Evolutionary conservation across 2,113 vertebrate genomes (phyloP).

Genomic region (Pionites leucogaster): DNA sequence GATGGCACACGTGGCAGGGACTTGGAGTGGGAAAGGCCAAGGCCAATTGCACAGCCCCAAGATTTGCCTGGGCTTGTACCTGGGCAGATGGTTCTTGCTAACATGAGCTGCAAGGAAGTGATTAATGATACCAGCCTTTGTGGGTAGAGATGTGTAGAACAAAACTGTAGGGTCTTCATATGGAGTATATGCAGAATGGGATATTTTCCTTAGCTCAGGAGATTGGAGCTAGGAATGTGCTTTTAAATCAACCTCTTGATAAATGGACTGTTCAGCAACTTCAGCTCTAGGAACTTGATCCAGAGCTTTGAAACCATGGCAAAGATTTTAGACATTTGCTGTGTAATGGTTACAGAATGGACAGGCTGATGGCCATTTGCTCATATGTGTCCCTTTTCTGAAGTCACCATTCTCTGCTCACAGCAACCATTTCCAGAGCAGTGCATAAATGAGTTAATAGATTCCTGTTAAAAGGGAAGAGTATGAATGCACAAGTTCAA

Average conservation of each 20-base stretch:
- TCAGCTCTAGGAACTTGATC: background rate
- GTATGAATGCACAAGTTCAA: background rate
- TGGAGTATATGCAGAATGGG: background rate
- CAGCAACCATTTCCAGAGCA: background rate
- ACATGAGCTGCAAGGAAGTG: background rate
- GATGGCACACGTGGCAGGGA: background rate
- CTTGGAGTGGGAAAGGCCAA: background rate
- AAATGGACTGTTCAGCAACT: background rate
- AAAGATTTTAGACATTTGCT: background rate
- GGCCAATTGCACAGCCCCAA: background rate
- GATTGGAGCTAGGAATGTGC: background rate
- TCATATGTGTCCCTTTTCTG: background rate
- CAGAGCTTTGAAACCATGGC: background rate
- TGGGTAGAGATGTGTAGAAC: background rate
- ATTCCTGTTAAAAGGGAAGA: background rate
- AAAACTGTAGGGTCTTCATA: background rate
- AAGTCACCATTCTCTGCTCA: background rate
- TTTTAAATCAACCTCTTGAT: background rate
- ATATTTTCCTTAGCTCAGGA: background rate
- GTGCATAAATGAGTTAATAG: background rate
- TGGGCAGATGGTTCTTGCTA: background rate
- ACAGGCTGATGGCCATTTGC: background rate
- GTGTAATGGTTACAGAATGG: background rate
- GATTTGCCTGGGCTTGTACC: background rate
- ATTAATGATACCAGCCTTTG: background rate